A percentile compares a stretch with the other conserved stretches of the same genome.
Evolutionary conservation across 2,797 vertebrate species (phyloP).

Genomic region (Sebastes iracundus): DNA sequence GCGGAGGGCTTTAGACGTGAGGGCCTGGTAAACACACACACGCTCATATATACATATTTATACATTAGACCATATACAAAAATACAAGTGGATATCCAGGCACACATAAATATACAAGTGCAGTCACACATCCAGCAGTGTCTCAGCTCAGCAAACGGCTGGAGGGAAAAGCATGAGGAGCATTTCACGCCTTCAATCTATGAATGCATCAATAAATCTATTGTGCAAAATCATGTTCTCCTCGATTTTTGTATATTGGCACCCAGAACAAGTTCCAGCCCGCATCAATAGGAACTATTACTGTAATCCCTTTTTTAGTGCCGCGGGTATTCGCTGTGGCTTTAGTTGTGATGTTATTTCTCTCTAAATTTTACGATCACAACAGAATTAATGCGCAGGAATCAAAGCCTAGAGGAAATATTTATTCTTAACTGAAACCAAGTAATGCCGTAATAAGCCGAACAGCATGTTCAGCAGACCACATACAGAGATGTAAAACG

Average conservation of each 20-base stretch:
- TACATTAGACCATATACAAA: conserved; percentile 45
- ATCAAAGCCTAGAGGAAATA: not conserved
- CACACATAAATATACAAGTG: conserved; percentile 33
- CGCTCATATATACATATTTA: conserved; percentile 38
- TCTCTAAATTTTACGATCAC: conserved; percentile 5
- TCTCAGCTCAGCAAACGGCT: not conserved
- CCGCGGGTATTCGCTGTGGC: not conserved
- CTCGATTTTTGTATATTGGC: not conserved
- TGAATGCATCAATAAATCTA: conserved; percentile 14
- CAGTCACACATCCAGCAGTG: not conserved
- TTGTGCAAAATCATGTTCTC: conserved; percentile 1
- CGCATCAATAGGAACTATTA: conserved; percentile 27
- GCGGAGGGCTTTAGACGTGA: conserved; percentile 45
- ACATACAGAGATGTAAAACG: conserved; percentile 3
- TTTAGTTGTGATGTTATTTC: not conserved
- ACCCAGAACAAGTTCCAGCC: not conserved
- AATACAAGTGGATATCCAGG: conserved; percentile 45
- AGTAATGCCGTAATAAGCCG: not conserved
- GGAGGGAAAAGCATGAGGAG: not conserved
- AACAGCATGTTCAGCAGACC: not conserved
- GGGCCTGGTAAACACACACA: conserved; percentile 61
- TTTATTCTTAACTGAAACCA: not conserved
- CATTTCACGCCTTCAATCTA: conserved; percentile 1
- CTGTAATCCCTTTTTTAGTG: not conserved
- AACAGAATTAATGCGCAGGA: not conserved